A percentile compares a stretch with the other conserved stretches of the same genome.
phyloP scores from a whole-genome alignment of 2,113 vertebrate species.

The Phycodurus eques region DNA sequence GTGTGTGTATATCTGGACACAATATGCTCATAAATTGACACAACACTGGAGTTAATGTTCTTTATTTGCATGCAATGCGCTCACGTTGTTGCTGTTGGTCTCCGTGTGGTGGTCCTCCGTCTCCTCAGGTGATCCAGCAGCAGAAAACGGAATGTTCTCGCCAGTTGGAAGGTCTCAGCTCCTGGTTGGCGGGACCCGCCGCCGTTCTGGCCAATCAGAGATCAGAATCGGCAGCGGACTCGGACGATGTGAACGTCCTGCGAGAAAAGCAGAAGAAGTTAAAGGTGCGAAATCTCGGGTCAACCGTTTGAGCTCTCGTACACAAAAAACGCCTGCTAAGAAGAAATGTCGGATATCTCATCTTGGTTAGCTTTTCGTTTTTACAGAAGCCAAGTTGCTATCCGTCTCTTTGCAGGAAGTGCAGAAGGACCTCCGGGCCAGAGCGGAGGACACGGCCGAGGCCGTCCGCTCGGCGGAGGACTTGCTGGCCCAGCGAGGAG shows the following conservation, averaged over 20 bases:
- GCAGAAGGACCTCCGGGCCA: constrained; percentile 81
- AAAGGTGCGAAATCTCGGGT: constrained; percentile 71
- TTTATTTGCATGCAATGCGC: not conserved
- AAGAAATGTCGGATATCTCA: too few relatives aligned
- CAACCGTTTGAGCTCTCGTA: not conserved
- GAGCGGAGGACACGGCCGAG: constrained; percentile 70
- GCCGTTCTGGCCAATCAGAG: constrained; percentile 72
- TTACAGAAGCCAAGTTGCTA: not conserved
- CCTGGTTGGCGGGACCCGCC: constrained; percentile 83
- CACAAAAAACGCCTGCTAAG: too few relatives aligned
- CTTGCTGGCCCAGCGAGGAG: constrained; percentile 83
- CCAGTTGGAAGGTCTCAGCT: constrained; percentile 82
- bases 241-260: constrained; percentile 73
- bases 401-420: constrained; percentile 74
- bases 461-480: constrained; percentile 83
- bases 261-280: constrained; percentile 83
- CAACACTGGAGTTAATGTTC: not conserved
- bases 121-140: constrained; percentile 83
- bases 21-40: constrained; percentile 72
- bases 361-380: not conserved
- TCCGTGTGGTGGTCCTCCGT: not conserved
- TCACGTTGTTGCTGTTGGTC: not conserved
- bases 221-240: constrained; percentile 46
- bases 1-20: constrained; percentile 69
- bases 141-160: constrained; percentile 84